phyloP scores from a whole-genome alignment of 2,113 vertebrate genomes.

The Gila orcuttii region DNA sequence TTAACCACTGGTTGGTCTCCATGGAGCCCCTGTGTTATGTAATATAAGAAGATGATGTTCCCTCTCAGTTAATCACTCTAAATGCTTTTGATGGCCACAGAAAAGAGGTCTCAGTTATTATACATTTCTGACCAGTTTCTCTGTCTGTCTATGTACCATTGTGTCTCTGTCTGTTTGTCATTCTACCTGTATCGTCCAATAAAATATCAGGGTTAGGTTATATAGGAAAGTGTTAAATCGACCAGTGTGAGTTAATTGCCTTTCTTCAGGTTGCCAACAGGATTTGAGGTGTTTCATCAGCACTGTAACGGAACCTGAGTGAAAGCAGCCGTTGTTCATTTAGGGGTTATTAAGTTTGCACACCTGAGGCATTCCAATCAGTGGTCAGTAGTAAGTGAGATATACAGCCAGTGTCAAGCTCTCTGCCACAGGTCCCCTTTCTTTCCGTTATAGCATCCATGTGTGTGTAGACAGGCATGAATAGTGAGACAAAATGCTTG shows the following conservation, averaged over 20 bases:
- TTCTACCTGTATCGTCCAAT: neutral
- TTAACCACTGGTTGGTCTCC: neutral
- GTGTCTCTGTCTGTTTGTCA: neutral
- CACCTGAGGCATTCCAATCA: constrained; percentile 23
- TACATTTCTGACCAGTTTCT: neutral
- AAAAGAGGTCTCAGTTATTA: neutral
- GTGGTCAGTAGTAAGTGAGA: constrained; percentile 42
- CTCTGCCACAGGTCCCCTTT: neutral
- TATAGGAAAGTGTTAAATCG: neutral
- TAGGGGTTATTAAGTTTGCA: constrained; percentile 22
- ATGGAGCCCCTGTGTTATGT: neutral
- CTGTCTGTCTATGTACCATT: neutral
- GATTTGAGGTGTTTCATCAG: neutral
- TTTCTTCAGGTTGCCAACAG: constrained; percentile 12
- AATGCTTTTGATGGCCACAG: constrained; percentile 58
- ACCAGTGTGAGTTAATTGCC: neutral
- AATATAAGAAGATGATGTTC: constrained; percentile 16
- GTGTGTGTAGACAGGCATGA: constrained; percentile 36
- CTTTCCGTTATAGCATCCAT: constrained; percentile 3
- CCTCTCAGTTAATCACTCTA: constrained; percentile 53
- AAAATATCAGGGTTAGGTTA: neutral
- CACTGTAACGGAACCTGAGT: neutral
- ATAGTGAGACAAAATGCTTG: constrained; percentile 54
- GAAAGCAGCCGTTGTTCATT: constrained; percentile 22
- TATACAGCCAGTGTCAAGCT: constrained; percentile 19